These are phyloP conservation scores for Dicrurus megarhynchus DNA, from an alignment of 2,113 vertebrate species.

Conservation along the genomic window DNA sequence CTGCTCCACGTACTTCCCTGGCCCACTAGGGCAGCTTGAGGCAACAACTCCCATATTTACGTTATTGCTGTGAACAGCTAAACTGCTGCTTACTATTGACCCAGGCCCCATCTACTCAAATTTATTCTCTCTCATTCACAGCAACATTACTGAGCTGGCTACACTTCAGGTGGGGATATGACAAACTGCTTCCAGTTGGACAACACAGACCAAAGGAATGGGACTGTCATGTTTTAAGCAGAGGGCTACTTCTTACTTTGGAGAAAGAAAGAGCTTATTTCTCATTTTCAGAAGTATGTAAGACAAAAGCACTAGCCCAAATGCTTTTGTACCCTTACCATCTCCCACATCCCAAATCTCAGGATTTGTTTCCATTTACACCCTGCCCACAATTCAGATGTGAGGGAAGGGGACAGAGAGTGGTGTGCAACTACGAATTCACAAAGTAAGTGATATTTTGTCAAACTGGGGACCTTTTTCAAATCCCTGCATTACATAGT, in stretches of 20 bases:
- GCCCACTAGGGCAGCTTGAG: slow-evolving; percentile 76
- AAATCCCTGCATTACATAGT: neutral
- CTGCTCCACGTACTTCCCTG: slow-evolving; percentile 68
- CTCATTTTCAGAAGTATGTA: neutral
- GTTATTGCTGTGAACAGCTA: slow-evolving; percentile 52
- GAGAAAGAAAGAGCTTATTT: neutral
- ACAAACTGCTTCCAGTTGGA: neutral
- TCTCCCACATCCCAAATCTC: neutral
- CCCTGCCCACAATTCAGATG: neutral
- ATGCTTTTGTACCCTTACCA: neutral
- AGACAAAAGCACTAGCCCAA: neutral
- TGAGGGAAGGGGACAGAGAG: neutral
- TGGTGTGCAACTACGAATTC: neutral
- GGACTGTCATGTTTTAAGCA: neutral
- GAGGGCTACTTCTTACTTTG: neutral
- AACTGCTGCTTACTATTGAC: slow-evolving; percentile 56
- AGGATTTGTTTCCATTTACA: neutral
- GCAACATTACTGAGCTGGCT: neutral
- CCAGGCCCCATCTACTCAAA: slow-evolving; percentile 21
- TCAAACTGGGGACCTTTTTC: neutral
- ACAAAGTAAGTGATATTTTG: neutral
- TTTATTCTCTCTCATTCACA: slow-evolving; percentile 37
- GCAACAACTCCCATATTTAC: slow-evolving; percentile 71
- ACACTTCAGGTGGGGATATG: neutral
- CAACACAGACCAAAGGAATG: neutral